Conservation (phyloP, 1,140 invertebrate species). For the Drosophila ambigua region DNA sequence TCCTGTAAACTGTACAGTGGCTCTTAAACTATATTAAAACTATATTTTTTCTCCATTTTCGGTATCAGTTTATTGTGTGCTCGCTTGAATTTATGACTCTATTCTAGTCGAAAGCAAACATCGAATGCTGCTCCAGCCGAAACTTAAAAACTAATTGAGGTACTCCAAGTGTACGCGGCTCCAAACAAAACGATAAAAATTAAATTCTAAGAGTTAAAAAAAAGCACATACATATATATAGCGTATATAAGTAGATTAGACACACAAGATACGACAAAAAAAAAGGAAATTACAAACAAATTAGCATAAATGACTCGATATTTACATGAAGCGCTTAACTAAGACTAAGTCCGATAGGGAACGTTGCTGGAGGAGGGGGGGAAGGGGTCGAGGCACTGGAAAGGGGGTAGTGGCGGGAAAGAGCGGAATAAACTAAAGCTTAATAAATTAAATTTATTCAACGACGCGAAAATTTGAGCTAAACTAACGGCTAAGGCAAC, state of each 20-base stretch:
- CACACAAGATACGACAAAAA: constrained; percentile 29
- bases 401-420: neutral
- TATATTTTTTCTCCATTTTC: constrained; percentile 5
- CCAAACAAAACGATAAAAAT: constrained; percentile 27
- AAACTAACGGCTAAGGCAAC: constrained; percentile 40
- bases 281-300: constrained; percentile 42
- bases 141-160: constrained; percentile 70
- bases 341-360: constrained; percentile 50
- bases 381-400: constrained; percentile 3
- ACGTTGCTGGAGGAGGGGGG: neutral
- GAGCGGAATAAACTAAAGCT: constrained; percentile 49
- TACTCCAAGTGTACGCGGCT: constrained; percentile 69
- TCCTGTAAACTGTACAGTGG: neutral
- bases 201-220: constrained; percentile 38
- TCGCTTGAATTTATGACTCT: constrained; percentile 14
- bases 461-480: constrained; percentile 37
- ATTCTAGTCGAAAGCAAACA: neutral
- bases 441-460: constrained; percentile 68
- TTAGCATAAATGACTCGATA: constrained; percentile 81
- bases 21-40: constrained; percentile 18
- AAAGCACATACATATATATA: constrained; percentile 23
- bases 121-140: constrained; percentile 25
- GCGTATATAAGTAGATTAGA: constrained; percentile 12
- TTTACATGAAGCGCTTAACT: constrained; percentile 77
- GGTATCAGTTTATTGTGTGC: constrained; percentile 18